Base-by-base conservation (phyloP, 2,113 vertebrate species). In the Pristiophorus japonicus region DNA sequence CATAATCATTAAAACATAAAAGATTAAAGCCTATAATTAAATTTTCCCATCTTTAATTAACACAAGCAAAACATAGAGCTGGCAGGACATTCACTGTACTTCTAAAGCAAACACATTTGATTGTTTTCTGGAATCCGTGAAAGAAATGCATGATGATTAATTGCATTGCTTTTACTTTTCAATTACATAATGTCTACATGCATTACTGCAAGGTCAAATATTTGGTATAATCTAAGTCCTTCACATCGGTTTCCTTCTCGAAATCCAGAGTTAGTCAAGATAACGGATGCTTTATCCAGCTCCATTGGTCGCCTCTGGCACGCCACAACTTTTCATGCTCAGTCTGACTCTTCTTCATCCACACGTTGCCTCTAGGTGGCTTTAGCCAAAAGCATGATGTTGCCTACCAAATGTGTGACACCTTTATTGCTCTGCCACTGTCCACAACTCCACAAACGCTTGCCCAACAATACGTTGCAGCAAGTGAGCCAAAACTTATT, bases 21-120 rank as follows among this genome's bases (percentile, higher is more conserved):
- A 63, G 59, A 92, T 38, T 92, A 65, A 34, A 92, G 34, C 22
- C 1, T 38, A 42, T 81, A 81, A 81, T 81, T 81, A 81, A 42
- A 81, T 38, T n/a, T 92, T 62, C 38, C 88, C 62, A 63, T 92
- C 30, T 24, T 38, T 65, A 92, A 92, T 92, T 92, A 92, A 92
- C n/a, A 81, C 22, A 22, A 63, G 55, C 59, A 92, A 92, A 92
- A 92, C 88, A 20, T 38, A 63, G 34, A 24, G 38, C 14, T n/a
- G 4, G 78, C 78, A 81, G 62, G 38, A n/a, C n/a, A n/a, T n/a
- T n/a, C n/a, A n/a, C n/a, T n/a, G n/a, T 34, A 18, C 30, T 91
- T 91, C 4, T 91, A 62, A 62, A 91, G 51, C 51, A 59, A 91
- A 59, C 27, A 91, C 4, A 59, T 55, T 88, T 88, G 47, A 62